phyloP scores from a whole-genome alignment of 2,113 vertebrate genomes.

The Phaethon lepturus region DNA sequence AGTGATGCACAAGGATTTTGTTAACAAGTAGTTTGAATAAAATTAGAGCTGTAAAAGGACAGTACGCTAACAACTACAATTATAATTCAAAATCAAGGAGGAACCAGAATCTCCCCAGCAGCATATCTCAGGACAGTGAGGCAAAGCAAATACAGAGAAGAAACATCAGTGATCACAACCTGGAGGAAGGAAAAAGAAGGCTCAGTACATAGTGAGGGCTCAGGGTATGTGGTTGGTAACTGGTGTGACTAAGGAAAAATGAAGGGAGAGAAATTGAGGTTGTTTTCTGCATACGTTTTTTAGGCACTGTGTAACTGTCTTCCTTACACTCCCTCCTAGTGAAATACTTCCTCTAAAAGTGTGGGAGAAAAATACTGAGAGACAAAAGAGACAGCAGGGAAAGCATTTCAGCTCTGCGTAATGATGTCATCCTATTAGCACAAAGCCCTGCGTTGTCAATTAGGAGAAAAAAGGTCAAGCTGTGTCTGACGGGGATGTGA shows the following conservation, averaged over 20 bases:
- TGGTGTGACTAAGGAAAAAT: not conserved
- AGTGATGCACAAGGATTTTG: not conserved
- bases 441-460: conserved; percentile 44
- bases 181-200: not conserved
- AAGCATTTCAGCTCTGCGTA: not conserved
- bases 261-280: not conserved
- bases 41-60: conserved; percentile 1
- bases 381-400: conserved; percentile 24
- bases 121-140: not conserved
- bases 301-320: not conserved
- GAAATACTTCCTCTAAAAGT: conserved; percentile 21
- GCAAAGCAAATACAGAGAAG: not conserved
- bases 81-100: not conserved
- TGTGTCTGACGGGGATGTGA: not conserved
- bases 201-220: not conserved
- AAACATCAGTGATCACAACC: not conserved
- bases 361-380: conserved; percentile 20
- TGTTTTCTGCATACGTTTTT: not conserved
- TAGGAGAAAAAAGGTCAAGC: conserved; percentile 22
- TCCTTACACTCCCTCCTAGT: not conserved
- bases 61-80: not conserved
- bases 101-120: not conserved
- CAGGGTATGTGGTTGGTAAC: not conserved
- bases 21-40: conserved; percentile 1
- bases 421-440: conserved; percentile 50